Percentiles rank a stretch among this genome's conserved stretches.
phyloP scores from a whole-genome alignment of 2,797 vertebrate species.

The Helarctos malayanus region DNA sequence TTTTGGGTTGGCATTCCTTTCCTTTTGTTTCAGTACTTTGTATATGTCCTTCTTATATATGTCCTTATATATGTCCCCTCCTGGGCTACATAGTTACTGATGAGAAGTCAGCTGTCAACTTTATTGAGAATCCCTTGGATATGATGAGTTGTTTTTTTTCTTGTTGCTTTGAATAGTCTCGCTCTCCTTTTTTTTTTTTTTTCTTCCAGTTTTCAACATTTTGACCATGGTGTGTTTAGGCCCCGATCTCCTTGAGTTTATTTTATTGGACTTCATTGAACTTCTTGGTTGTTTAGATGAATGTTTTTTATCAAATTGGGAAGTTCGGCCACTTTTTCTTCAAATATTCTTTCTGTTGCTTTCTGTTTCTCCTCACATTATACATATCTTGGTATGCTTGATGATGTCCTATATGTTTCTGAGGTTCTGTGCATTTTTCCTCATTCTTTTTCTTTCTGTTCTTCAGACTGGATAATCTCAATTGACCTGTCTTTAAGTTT shows the following conservation, averaged over 20 bases:
- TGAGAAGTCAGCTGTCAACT: not conserved
- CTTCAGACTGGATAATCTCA: not conserved
- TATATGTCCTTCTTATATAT: not conserved
- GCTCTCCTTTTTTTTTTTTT: not conserved
- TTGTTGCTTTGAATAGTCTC: not conserved
- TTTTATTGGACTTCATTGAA: not conserved
- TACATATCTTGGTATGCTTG: not conserved
- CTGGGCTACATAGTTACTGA: not conserved
- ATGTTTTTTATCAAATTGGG: not conserved
- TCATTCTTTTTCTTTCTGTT: not conserved
- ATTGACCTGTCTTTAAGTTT: not conserved
- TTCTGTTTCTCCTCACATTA: not conserved
- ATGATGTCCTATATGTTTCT: not conserved
- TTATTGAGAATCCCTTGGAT: constrained; percentile 16
- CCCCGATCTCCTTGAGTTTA: not conserved
- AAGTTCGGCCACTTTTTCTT: not conserved
- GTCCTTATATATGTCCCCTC: not conserved
- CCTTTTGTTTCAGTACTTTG: not conserved
- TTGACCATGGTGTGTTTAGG: not conserved
- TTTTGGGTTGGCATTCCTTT: not conserved
- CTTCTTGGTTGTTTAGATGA: not conserved
- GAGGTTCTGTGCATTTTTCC: not conserved
- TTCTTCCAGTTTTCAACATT: not conserved
- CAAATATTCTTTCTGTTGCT: not conserved
- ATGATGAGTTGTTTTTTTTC: not conserved